A percentile compares a stretch with the other conserved stretches of the same genome.
phyloP scores from a whole-genome alignment of 2,797 vertebrate genomes.

The Cryptoblepharus egeriae region DNA sequence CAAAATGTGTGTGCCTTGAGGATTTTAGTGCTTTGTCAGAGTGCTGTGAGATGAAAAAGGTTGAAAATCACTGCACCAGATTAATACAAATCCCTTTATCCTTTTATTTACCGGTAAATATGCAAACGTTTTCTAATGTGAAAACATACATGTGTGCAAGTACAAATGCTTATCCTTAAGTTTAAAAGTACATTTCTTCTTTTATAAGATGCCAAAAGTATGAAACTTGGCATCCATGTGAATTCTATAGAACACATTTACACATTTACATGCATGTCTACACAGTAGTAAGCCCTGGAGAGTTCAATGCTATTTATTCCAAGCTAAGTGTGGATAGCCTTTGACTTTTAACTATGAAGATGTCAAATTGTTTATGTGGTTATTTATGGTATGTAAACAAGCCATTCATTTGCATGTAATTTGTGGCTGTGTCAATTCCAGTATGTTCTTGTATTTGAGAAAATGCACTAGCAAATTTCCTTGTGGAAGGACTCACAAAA shows the following conservation, averaged over 20 bases:
- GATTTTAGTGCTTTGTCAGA: no score
- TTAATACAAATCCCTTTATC: not conserved
- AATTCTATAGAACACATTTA: slow-evolving; percentile 38
- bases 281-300: no score
- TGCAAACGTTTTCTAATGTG: not conserved
- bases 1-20: no score
- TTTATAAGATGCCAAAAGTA: slow-evolving; percentile 16
- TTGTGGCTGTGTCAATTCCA: slow-evolving; percentile 34
- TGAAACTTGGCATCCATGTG: slow-evolving; percentile 19
- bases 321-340: not conserved
- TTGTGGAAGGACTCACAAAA: slow-evolving; percentile 46
- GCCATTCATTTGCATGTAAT: slow-evolving; percentile 51
- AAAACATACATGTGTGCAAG: not conserved
- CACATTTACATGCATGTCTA: no score
- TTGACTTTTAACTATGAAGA: slow-evolving; percentile 21
- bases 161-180: not conserved
- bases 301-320: no score
- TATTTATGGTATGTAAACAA: slow-evolving; percentile 40
- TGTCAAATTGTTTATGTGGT: slow-evolving; percentile 36
- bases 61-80: not conserved
- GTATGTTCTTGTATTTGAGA: slow-evolving; percentile 41
- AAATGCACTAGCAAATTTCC: not conserved
- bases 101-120: no score
- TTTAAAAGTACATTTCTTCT: slow-evolving; percentile 48
- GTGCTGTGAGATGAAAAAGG: no score